phyloP scores from a whole-genome alignment of 1,140 invertebrate genomes.

The Neoseiulus cucumeris region DNA sequence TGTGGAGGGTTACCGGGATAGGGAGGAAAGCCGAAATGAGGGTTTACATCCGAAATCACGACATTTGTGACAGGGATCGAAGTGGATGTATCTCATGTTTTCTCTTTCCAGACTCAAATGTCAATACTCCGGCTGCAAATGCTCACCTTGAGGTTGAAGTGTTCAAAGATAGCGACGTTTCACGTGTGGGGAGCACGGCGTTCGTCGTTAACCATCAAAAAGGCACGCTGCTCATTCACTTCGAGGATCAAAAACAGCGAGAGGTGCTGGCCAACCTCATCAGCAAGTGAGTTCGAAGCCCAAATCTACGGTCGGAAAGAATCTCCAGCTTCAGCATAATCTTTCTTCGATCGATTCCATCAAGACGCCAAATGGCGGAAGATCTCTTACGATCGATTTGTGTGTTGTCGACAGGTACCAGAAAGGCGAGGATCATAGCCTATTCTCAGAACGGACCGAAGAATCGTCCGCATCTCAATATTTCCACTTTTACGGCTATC shows the following conservation, averaged over 20 bases:
- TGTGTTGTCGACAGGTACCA: conserved; percentile 18
- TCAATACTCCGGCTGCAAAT: background rate
- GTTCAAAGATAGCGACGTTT: conserved; percentile 9
- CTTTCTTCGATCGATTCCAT: too few species aligned
- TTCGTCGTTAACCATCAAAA: conserved; percentile 6
- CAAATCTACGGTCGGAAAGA: too few species aligned
- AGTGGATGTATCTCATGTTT: too few species aligned
- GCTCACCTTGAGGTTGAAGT: conserved; percentile 3
- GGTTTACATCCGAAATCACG: too few species aligned
- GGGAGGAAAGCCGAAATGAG: too few species aligned
- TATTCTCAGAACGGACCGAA: conserved; percentile 88
- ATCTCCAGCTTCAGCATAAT: too few species aligned
- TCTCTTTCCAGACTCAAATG: background rate
- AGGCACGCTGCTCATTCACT: background rate
- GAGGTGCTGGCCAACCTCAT: background rate
- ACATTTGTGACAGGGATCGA: too few species aligned
- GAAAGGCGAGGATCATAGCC: conserved; percentile 33
- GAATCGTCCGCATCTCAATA: conserved; percentile 93
- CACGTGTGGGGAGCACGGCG: background rate
- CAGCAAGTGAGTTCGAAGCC: conserved; percentile 6
- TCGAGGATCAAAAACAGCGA: conserved; percentile 6
- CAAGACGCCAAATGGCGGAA: too few species aligned
- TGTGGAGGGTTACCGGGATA: too few species aligned
- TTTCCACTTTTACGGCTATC: conserved; percentile 94
- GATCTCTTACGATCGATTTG: background rate